Base-by-base conservation (phyloP, 2,113 vertebrate species). In the Protomyctophum bolini region DNA sequence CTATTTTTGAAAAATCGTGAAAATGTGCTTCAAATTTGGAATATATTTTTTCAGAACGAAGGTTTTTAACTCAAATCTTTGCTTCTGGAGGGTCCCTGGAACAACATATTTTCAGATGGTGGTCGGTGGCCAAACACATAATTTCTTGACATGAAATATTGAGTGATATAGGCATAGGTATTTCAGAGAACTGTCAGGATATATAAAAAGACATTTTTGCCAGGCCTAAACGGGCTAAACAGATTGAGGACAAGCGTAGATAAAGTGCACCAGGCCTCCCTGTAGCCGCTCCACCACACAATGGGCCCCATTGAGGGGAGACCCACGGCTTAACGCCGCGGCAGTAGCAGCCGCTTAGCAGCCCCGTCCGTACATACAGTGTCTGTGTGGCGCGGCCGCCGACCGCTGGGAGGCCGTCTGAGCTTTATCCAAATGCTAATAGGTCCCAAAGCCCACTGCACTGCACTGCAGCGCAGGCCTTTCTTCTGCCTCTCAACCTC, bases 381-480 rank as follows among this genome's bases (percentile, higher is more conserved):
- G 71, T 83, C 77, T 84, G 83, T 88, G 87, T 86, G 83, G 84
- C 33, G 59, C 56, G 80, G 88, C 81, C 75, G 73, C 84, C 56
- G 80, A 87, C 81, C 75, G 73, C 84, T 86, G 77, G 88, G 86
- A 89, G 79, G 79, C 83, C 87, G n/a, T 87, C 88, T 77, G 76
- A 67, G 84, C 88, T 91, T 91, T 91, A 86, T 91, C 88, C 88
- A 88, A 91, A 92, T 89, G 91, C 88, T 92, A 87, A 91, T 92
- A 86, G 83, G 86, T 90, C 90, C 84, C 84, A 87, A 89, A 85
- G 85, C 86, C 80, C 81, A 80, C 80, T 86, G 77, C 86, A 82
- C 81, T 81, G 62, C 62, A 77, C n/a, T n/a, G n/a, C n/a, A n/a
- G n/a, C n/a, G n/a, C n/a, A n/a, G n/a, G 77, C 80, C 85, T 86